Base-by-base conservation (phyloP, 2,113 vertebrate species). In the Myotis lucifugus region DNA sequence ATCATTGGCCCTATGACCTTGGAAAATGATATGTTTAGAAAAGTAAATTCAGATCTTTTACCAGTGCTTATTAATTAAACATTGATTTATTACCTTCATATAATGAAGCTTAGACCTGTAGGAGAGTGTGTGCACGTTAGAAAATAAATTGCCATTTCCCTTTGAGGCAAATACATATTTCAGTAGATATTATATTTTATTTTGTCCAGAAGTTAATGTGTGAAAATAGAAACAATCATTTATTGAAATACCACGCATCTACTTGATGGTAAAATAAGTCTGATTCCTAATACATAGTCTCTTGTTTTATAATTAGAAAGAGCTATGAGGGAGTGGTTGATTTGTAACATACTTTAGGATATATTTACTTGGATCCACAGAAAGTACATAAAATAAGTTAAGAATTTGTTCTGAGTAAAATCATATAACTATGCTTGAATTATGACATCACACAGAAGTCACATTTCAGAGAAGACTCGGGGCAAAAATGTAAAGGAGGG, bases 221-320 rank as follows among this genome's bases (percentile, higher is more conserved):
- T 89, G 32, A 85, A 92, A 85, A 78, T 74, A 74, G 42, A 89
- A 88, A 61, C 1, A 34, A 46, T 88, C 27, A 69, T 67, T 67
- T 92, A 59, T 74, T 81, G 52, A 56, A 79, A 79, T 83, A 77
- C 18, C 54, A 79, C 2, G 15, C 11, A 67, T 78, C 12, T 67
- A 67, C 12, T 52, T 42, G 54, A 6, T 72, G 56, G 91, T 83
- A 46, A 94, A 94, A 91, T 40, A 91, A 40, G 11, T 2, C 52
- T 56, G 14, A 66, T 72, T 78, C 72, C 19, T 66, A 91, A 54
- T 81, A 32, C 17, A 59, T 50, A 78, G 37, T 54, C 34, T 70
- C 48, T 82, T 94, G n/a, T 69, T 94, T 89, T 54, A 9, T 61
- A 81, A 89, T 74, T 67, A 85, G 48, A 48, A 84, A 91, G 88